phyloP scores from a whole-genome alignment of 2,797 vertebrate species.

The Sebastes matsubarae region DNA sequence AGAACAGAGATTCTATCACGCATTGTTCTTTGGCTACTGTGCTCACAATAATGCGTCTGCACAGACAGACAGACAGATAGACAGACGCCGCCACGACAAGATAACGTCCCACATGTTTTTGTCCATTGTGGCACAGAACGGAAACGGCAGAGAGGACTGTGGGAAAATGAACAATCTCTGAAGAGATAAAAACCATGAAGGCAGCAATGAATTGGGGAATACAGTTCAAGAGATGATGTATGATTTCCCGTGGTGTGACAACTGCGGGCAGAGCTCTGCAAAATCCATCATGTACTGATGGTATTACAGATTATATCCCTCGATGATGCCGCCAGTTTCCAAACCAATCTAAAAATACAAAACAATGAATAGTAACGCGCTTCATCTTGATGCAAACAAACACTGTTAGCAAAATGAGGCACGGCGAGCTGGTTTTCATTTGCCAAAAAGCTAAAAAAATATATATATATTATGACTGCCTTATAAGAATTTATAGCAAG shows the following conservation, averaged over 20 bases:
- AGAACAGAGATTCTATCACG: slow-evolving; percentile 33
- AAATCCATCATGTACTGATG: slow-evolving; percentile 22
- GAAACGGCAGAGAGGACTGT: slow-evolving; percentile 44
- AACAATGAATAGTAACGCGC: neutral
- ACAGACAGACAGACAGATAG: slow-evolving; percentile 31
- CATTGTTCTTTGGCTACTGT: slow-evolving; percentile 45
- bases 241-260: slow-evolving; percentile 24
- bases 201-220: slow-evolving; percentile 17
- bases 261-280: slow-evolving; percentile 5
- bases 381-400: slow-evolving; percentile 2
- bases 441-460: neutral
- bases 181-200: slow-evolving; percentile 35
- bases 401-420: neutral
- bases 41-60: slow-evolving; percentile 47
- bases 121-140: slow-evolving; percentile 27
- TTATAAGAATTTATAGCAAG: neutral
- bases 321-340: slow-evolving; percentile 2
- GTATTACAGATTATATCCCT: slow-evolving; percentile 25
- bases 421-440: neutral
- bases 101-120: slow-evolving; percentile 46
- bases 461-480: neutral
- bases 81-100: slow-evolving; percentile 55
- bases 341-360: slow-evolving; percentile 30
- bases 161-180: slow-evolving; percentile 58
- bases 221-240: slow-evolving; percentile 25